Evolutionary conservation across 2,888 invertebrate species (phyloP).

Genomic region (Cenopis cana): DNA sequence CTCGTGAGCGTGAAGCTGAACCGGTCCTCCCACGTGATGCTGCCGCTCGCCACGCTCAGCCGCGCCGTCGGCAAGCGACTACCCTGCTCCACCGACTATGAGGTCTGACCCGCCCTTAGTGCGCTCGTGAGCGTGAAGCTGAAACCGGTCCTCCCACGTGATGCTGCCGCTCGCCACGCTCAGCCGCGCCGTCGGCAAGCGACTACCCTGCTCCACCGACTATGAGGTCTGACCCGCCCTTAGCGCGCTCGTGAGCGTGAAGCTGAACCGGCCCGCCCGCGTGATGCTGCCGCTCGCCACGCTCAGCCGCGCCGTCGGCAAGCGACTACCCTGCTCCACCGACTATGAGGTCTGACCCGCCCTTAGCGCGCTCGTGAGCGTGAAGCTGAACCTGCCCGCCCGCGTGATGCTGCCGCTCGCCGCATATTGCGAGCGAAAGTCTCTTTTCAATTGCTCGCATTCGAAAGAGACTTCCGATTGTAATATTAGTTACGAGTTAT

Average conservation of each 20-base stretch:
- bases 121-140: slow-evolving; percentile 85
- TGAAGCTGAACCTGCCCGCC: slow-evolving; percentile 82
- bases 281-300: slow-evolving; percentile 84
- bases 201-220: slow-evolving; percentile 64
- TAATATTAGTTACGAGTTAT: too few species aligned
- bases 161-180: slow-evolving; percentile 84
- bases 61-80: slow-evolving; percentile 75
- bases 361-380: slow-evolving; percentile 86
- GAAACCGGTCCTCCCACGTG: slow-evolving; percentile 83
- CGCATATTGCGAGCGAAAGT: too few species aligned
- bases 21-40: slow-evolving; percentile 83
- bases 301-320: slow-evolving; percentile 81
- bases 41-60: slow-evolving; percentile 86
- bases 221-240: slow-evolving; percentile 51
- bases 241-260: slow-evolving; percentile 85
- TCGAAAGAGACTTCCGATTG: too few species aligned
- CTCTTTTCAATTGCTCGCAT: too few species aligned
- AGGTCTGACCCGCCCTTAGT: slow-evolving; percentile 60
- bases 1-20: slow-evolving; percentile 83
- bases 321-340: slow-evolving; percentile 65
- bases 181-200: slow-evolving; percentile 80
- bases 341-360: slow-evolving; percentile 55
- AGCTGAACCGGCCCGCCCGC: slow-evolving; percentile 83
- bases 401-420: slow-evolving; percentile 84
- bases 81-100: slow-evolving; percentile 63